phyloP scores from a whole-genome alignment of 1,140 invertebrate species.

The Physella acuta region DNA sequence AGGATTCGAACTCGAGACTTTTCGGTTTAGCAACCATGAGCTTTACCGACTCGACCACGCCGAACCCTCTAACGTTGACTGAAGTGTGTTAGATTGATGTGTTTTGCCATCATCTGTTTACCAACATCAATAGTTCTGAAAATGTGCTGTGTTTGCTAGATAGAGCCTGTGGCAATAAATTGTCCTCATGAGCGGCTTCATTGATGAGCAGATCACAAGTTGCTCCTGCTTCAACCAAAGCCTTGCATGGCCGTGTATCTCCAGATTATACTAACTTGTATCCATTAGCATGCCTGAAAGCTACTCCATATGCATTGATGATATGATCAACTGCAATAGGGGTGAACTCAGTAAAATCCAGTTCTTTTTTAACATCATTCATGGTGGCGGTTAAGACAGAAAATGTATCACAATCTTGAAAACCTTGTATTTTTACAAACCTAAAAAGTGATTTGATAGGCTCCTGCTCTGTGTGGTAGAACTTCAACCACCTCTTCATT shows the following conservation, averaged over 20 bases:
- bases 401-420: neutral
- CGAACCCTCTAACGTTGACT: too few relatives aligned
- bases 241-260: constrained; percentile 86
- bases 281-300: constrained; percentile 66
- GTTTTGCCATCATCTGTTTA: constrained; percentile 78
- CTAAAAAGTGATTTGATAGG: too few relatives aligned
- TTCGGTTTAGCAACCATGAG: too few relatives aligned
- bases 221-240: constrained; percentile 69
- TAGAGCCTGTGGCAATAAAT: constrained; percentile 74
- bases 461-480: constrained; percentile 32
- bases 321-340: constrained; percentile 75
- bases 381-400: neutral
- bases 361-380: constrained; percentile 13
- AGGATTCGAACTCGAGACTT: too few relatives aligned
- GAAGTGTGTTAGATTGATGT: constrained; percentile 92
- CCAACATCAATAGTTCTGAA: constrained; percentile 78
- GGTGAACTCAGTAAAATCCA: constrained; percentile 29
- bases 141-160: constrained; percentile 81
- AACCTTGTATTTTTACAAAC: constrained; percentile 4
- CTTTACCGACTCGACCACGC: too few relatives aligned
- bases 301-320: constrained; percentile 79
- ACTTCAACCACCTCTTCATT: constrained; percentile 34
- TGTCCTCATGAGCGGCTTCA: constrained; percentile 96
- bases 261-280: constrained; percentile 91
- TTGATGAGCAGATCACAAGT: constrained; percentile 90